Base-by-base conservation (phyloP, 2,113 vertebrate genomes). In the Sapajus apella region DNA sequence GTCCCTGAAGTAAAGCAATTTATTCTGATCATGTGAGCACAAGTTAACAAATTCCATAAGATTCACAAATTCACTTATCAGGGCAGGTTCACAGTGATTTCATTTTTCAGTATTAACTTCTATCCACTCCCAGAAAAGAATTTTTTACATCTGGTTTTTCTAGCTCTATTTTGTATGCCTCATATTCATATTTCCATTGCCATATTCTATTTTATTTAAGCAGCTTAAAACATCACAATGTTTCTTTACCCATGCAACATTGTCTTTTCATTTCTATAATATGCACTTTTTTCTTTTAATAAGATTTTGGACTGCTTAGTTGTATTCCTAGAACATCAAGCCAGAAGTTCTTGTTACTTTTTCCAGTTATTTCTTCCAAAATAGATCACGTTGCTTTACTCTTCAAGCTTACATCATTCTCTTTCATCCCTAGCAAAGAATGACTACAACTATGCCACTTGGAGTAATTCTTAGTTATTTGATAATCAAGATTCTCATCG, bases 281-380 rank as follows among this genome's bases (percentile, higher is more conserved):
- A 79, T 40, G 25, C 30, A 80, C 5, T 87, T 92, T 93, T 97
- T 93, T 68, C 61, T 92, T 95, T 95, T 87, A 97, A 96, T 97
- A 97, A 96, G 97, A 95, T 94, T 73, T 97, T 97, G 97, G 98
- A 94, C 72, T 88, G 68, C 45, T 82, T 77, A 75, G 25, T 58
- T 86, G 11, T 96, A 96, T 94, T 96, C 61, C 95, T 96, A 86
- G 40, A 96, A 94, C 85, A 91, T 91, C 37, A 68, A 95, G 94
- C 88, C 96, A 97, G 87, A 96, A 83, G 82, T 92, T 92, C 94
- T 94, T 95, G 43, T 93, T 97, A 92, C 96, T 97, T 98, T 98
- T 98, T 96, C 97, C 97, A 98, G 83, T 91, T 94, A 91, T 97
- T 98, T 97, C 87, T 97, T 97, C 97, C 97, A 97, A 96, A 98